Evolutionary conservation across 1,140 invertebrate species (phyloP).

Genomic region (Micrasema minimum): DNA sequence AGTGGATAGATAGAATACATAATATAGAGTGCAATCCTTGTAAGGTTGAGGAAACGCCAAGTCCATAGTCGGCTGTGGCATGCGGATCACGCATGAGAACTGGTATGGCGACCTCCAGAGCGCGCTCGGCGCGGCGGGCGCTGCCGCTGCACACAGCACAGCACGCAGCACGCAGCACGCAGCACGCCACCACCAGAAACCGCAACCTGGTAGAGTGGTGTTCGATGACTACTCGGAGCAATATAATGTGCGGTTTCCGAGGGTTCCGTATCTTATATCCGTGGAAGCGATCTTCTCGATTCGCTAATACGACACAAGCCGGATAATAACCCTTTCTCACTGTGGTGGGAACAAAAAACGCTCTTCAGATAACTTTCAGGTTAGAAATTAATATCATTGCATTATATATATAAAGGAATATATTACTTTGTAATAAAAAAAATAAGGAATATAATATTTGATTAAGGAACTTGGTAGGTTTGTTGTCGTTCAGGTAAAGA

Average conservation of each 20-base stretch:
- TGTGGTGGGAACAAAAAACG: slow-evolving; percentile 4
- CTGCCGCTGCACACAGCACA: no score
- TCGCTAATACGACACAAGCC: slow-evolving; percentile 5
- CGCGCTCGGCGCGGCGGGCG: not conserved
- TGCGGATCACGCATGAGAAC: slow-evolving; percentile 19
- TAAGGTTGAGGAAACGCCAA: no score
- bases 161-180: no score
- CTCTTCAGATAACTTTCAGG: not conserved
- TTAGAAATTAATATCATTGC: not conserved
- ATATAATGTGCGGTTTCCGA: slow-evolving; percentile 44
- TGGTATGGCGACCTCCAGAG: slow-evolving; percentile 34
- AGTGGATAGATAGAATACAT: no score
- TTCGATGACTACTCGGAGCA: slow-evolving; percentile 41
- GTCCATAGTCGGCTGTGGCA: not conserved
- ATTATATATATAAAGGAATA: no score
- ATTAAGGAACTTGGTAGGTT: no score
- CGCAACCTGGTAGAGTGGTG: slow-evolving; percentile 41
- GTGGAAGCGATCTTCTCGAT: slow-evolving; percentile 18
- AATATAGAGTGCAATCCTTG: no score
- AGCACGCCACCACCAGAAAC: slow-evolving; percentile 16
- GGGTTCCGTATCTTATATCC: slow-evolving; percentile 14
- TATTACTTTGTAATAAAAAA: no score
- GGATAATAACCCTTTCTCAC: not conserved
- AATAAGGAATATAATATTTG: no score
- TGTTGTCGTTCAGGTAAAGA: no score